A percentile compares a stretch with the other conserved stretches of the same genome.
These are phyloP conservation scores for Halocaridina rubra DNA, from an alignment of 2,888 invertebrate genomes.

Conservation along the genomic window DNA sequence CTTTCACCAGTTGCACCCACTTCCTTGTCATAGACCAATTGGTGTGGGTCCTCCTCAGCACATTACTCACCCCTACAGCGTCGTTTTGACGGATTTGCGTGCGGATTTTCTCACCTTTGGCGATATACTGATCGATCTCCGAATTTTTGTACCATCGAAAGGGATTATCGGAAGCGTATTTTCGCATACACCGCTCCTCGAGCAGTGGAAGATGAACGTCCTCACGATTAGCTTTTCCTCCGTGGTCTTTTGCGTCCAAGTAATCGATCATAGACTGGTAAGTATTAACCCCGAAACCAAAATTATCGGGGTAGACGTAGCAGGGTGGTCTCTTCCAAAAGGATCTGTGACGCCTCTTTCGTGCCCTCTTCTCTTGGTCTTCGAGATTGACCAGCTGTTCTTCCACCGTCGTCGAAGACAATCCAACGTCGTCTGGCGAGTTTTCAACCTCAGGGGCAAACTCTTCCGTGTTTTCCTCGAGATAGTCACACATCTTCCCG, in stretches of 20 bases:
- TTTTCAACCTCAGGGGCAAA: not conserved
- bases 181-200: constrained; percentile 77
- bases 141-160: constrained; percentile 73
- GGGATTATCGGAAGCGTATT: constrained; percentile 76
- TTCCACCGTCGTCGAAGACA: not conserved
- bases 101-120: constrained; percentile 58
- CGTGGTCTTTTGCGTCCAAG: constrained; percentile 76
- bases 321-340: constrained; percentile 75
- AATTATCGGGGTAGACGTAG: constrained; percentile 82
- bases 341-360: constrained; percentile 40
- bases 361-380: constrained; percentile 14
- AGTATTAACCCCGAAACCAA: constrained; percentile 84
- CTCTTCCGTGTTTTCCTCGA: not conserved
- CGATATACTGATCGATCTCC: constrained; percentile 57
- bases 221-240: constrained; percentile 30
- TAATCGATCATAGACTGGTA: constrained; percentile 91
- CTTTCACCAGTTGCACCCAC: constrained; percentile 61
- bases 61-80: constrained; percentile 51
- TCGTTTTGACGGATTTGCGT: constrained; percentile 62
- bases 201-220: constrained; percentile 77
- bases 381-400: constrained; percentile 6
- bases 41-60: constrained; percentile 60
- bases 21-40: constrained; percentile 63
- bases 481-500: not conserved
- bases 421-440: not conserved